Evolutionary conservation across 2,113 vertebrate species (phyloP).

Genomic region (Phoxinus phoxinus): DNA sequence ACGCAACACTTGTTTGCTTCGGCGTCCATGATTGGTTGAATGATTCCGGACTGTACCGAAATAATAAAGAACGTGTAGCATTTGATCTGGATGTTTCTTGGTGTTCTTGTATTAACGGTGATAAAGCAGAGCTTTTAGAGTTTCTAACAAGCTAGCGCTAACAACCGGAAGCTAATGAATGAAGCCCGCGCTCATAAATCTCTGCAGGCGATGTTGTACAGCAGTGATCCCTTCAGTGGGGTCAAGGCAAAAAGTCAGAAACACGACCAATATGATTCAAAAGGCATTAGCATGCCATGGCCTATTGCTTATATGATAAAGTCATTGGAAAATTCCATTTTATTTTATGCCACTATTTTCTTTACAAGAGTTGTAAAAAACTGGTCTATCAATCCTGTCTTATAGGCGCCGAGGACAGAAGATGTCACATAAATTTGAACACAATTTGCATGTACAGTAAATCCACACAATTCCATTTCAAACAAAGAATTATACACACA

Average conservation of each 20-base stretch:
- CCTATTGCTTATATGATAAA: background rate
- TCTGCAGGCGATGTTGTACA: background rate
- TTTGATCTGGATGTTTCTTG: slow-evolving; percentile 1
- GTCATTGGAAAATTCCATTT: background rate
- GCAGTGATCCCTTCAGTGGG: slow-evolving; percentile 8
- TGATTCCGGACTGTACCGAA: slow-evolving; percentile 29
- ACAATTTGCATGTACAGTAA: background rate
- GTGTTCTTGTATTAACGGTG: slow-evolving; percentile 8
- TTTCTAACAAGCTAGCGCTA: slow-evolving; percentile 1
- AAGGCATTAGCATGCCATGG: background rate
- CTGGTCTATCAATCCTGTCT: background rate
- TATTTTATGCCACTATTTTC: background rate
- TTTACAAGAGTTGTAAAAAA: background rate
- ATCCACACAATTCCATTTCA: background rate
- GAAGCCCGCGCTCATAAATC: background rate
- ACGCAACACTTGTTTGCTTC: slow-evolving; percentile 48
- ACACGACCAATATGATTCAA: background rate
- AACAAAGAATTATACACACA: background rate
- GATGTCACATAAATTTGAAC: background rate
- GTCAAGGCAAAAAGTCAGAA: slow-evolving; percentile 6
- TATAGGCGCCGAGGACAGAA: background rate
- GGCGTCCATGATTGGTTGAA: slow-evolving; percentile 21
- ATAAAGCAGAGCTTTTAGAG: slow-evolving; percentile 12
- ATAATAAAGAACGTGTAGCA: slow-evolving; percentile 18
- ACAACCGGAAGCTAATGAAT: slow-evolving; percentile 13